phyloP scores from a whole-genome alignment of 2,113 vertebrate species.

The Fulica atra region DNA sequence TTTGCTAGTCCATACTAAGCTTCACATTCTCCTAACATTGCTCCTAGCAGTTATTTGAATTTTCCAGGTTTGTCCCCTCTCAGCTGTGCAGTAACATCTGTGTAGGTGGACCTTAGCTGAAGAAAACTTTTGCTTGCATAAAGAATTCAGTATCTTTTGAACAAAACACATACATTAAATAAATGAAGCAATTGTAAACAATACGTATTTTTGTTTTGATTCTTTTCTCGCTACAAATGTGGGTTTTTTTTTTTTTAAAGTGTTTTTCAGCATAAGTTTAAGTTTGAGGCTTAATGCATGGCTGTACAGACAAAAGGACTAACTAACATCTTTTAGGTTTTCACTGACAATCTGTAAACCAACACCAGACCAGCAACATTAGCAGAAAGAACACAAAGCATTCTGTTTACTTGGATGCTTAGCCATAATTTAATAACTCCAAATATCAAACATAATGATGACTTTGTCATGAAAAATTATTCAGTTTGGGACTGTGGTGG shows the following conservation, averaged over 20 bases:
- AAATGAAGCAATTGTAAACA: not conserved
- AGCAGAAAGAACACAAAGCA: not conserved
- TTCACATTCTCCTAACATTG: not conserved
- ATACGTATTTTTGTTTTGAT: not conserved
- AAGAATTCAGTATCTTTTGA: not conserved
- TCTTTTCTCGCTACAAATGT: not conserved
- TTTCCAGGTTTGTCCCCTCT: not conserved
- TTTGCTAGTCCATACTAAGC: not conserved
- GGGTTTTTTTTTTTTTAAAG: not conserved
- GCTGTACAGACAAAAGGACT: not conserved
- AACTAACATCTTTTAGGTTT: not conserved
- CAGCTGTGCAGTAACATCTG: not conserved
- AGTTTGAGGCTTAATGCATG: not conserved
- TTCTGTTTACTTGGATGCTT: not conserved
- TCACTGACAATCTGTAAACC: not conserved
- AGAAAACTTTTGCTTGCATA: not conserved
- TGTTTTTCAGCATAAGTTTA: not conserved
- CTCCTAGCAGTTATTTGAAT: not conserved
- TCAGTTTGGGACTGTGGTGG: not conserved
- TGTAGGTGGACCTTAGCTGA: fast-evolving
- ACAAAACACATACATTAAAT: not conserved
- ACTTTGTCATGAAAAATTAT: not conserved
- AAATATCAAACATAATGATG: not conserved
- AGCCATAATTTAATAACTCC: not conserved
- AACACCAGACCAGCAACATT: not conserved